Conservation (phyloP, 2,888 invertebrate genomes). For the Ischnura elegans region DNA sequence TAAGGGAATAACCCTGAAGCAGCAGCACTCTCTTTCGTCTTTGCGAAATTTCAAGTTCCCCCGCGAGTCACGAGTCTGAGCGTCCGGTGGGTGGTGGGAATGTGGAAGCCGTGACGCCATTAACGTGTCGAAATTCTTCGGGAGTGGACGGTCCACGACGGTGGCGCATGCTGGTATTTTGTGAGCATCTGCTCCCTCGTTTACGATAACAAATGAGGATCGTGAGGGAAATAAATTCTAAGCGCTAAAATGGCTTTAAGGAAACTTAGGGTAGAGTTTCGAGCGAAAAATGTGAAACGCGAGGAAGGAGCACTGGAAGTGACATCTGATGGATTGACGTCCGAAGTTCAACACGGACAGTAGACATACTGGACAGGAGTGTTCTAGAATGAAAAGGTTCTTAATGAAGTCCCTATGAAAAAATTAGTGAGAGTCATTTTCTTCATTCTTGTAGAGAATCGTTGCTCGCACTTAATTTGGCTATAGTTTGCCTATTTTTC, state of each 20-base stretch:
- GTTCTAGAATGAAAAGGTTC: not conserved
- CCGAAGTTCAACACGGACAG: not conserved
- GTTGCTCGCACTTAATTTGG: too few species aligned
- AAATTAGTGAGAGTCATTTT: too few species aligned
- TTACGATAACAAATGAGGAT: conserved; percentile 17
- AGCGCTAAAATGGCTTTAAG: not conserved
- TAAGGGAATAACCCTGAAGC: not conserved
- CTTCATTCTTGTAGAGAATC: too few species aligned
- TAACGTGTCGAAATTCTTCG: not conserved
- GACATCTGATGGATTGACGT: not conserved
- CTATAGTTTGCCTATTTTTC: too few species aligned
- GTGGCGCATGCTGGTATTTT: not conserved
- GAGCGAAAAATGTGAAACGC: not conserved
- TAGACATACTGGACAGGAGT: not conserved
- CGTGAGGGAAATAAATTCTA: not conserved
- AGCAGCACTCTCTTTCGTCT: not conserved
- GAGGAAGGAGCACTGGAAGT: not conserved
- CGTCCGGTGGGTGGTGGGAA: not conserved
- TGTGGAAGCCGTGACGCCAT: not conserved
- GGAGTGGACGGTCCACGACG: not conserved
- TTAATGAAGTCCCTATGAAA: too few species aligned
- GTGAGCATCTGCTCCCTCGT: not conserved
- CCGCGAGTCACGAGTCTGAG: not conserved
- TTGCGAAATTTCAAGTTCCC: not conserved
- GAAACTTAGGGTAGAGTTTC: not conserved